Evolutionary conservation across 2,888 invertebrate species (phyloP).

Genomic region (Sinhomidia bicolor): DNA sequence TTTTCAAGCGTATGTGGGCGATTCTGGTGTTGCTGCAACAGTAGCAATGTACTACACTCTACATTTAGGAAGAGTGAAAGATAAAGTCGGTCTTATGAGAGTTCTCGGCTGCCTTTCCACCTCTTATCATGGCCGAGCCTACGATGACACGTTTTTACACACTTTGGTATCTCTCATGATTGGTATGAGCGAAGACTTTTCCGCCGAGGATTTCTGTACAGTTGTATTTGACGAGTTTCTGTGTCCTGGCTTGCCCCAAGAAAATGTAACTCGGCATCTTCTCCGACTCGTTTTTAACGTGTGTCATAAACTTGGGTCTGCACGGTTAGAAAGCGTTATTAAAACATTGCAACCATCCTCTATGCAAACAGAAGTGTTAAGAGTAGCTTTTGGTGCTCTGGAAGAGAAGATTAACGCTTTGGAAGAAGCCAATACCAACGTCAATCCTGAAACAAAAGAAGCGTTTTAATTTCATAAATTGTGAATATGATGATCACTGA

Average conservation of each 20-base stretch:
- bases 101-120: constrained; percentile 94
- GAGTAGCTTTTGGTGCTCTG: constrained; percentile 74
- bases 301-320: constrained; percentile 91
- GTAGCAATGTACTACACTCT: constrained; percentile 97
- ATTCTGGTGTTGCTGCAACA: constrained; percentile 95
- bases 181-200: constrained; percentile 95
- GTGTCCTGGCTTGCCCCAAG: constrained; percentile 92
- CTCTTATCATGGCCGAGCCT: constrained; percentile 95
- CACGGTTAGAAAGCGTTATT: constrained; percentile 90
- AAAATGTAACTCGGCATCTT: constrained; percentile 95
- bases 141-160: constrained; percentile 97
- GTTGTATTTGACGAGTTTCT: constrained; percentile 98
- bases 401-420: constrained; percentile 77
- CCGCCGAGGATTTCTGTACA: constrained; percentile 96
- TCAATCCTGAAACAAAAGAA: constrained; percentile 23
- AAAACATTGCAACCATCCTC: constrained; percentile 87
- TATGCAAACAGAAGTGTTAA: constrained; percentile 77
- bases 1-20: constrained; percentile 94
- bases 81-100: constrained; percentile 90
- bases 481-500: not conserved
- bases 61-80: constrained; percentile 91
- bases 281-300: constrained; percentile 95
- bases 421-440: constrained; percentile 54
- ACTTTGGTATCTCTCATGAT: constrained; percentile 92
- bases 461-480: constrained; percentile 7